These are phyloP conservation scores for Itoplectis maculator DNA, from an alignment of 2,888 invertebrate species.

Conservation along the genomic window DNA sequence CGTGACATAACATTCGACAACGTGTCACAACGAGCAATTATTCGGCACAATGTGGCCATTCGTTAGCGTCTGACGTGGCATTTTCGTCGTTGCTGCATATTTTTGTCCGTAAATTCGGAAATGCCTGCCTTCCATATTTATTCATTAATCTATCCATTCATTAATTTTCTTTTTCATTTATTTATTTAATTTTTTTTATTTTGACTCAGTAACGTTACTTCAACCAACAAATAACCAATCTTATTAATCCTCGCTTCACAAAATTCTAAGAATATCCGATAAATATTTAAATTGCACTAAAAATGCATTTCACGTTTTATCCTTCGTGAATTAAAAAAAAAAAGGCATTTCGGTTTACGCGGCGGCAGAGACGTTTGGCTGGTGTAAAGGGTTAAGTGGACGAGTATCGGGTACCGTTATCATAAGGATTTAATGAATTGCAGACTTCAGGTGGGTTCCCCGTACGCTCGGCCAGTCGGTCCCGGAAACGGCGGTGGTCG, in stretches of 20 bases:
- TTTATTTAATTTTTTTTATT: not conserved
- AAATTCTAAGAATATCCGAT: too few species aligned
- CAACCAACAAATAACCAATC: too few species aligned
- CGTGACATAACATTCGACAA: not conserved
- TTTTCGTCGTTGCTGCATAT: not conserved
- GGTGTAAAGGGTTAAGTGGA: too few species aligned
- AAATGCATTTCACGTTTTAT: too few species aligned
- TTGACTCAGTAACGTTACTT: not conserved
- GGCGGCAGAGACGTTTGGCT: too few species aligned
- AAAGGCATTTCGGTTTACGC: not conserved
- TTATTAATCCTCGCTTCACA: too few species aligned
- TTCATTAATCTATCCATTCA: not conserved
- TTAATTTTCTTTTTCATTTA: conserved; percentile 12
- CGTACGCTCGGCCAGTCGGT: conserved; percentile 84
- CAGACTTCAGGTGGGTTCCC: conserved; percentile 84
- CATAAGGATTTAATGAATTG: conserved; percentile 28
- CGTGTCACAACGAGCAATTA: not conserved
- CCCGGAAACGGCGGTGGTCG: conserved; percentile 86
- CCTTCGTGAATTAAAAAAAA: too few species aligned
- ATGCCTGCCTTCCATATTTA: not conserved
- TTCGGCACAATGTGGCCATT: conserved; percentile 8
- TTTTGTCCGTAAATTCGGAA: not conserved
- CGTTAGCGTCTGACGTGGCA: not conserved
- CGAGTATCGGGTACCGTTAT: not conserved
- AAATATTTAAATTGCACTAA: too few species aligned